A percentile compares a stretch with the other conserved stretches of the same genome.
phyloP scores from a whole-genome alignment of 2,113 vertebrate species.

The Candoia aspera region DNA sequence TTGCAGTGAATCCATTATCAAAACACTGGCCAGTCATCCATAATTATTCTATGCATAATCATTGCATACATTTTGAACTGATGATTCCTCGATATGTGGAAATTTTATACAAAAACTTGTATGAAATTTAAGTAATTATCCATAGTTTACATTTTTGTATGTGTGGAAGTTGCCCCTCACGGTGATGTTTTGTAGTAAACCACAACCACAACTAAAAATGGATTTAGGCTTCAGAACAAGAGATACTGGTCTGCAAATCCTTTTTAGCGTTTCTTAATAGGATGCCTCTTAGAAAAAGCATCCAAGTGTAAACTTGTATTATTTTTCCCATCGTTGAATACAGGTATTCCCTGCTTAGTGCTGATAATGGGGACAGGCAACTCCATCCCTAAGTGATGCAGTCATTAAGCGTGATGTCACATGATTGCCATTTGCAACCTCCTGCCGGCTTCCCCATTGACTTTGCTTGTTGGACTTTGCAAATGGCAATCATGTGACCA shows the following conservation, averaged over 20 bases:
- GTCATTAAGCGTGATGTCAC: neutral
- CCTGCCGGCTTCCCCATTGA: neutral
- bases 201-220: neutral
- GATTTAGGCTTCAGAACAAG: neutral
- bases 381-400: neutral
- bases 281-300: neutral
- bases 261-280: neutral
- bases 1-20: neutral
- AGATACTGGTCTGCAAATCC: neutral
- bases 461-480: neutral
- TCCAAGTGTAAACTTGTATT: neutral
- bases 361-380: neutral
- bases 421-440: neutral
- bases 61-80: neutral
- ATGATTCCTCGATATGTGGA: too few species aligned
- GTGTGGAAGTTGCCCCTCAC: neutral
- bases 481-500: neutral
- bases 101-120: neutral
- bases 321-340: neutral
- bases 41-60: neutral
- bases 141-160: neutral
- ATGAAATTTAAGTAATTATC: neutral
- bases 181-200: neutral
- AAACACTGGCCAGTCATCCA: neutral
- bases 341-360: neutral